phyloP scores from a whole-genome alignment of 2,888 invertebrate species.

The Heliconius sara region DNA sequence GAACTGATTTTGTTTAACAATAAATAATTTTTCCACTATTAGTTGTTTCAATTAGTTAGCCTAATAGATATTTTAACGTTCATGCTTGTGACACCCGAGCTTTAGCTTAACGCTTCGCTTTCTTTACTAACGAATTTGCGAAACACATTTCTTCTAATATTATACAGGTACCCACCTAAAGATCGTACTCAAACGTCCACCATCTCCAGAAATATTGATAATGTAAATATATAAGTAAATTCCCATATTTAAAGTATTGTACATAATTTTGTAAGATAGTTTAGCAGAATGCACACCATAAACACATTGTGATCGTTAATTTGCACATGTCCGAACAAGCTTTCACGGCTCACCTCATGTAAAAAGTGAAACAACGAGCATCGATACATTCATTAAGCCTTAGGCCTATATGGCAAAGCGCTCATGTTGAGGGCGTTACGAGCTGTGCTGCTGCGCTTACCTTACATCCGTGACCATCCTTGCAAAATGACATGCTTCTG shows the following conservation, averaged over 20 bases:
- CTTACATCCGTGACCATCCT: conserved; percentile 61
- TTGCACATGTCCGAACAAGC: conserved; percentile 51
- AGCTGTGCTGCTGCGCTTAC: conserved; percentile 53
- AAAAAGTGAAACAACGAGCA: conserved; percentile 63
- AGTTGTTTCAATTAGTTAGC: conserved; percentile 79
- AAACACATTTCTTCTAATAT: conserved; percentile 6
- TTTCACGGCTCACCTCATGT: conserved; percentile 73
- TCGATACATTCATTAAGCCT: conserved; percentile 50
- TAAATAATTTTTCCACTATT: conserved; percentile 76
- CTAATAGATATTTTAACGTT: conserved; percentile 64
- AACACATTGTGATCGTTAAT: conserved; percentile 47
- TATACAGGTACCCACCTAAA: background rate
- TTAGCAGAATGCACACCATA: conserved; percentile 43
- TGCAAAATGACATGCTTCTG: conserved; percentile 57
- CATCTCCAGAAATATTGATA: background rate
- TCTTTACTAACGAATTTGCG: conserved; percentile 57
- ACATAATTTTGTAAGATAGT: conserved; percentile 21
- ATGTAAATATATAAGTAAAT: conserved; percentile 13
- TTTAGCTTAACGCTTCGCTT: conserved; percentile 76
- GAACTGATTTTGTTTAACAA: conserved; percentile 82
- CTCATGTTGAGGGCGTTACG: conserved; percentile 62
- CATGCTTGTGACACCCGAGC: conserved; percentile 72
- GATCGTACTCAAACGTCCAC: background rate
- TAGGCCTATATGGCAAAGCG: conserved; percentile 65
- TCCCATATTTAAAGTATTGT: background rate